Evolutionary conservation across 2,113 vertebrate species (phyloP), one percentile per base, ranked within the genome.

Genomic region (Fukomys damarensis): DNA sequence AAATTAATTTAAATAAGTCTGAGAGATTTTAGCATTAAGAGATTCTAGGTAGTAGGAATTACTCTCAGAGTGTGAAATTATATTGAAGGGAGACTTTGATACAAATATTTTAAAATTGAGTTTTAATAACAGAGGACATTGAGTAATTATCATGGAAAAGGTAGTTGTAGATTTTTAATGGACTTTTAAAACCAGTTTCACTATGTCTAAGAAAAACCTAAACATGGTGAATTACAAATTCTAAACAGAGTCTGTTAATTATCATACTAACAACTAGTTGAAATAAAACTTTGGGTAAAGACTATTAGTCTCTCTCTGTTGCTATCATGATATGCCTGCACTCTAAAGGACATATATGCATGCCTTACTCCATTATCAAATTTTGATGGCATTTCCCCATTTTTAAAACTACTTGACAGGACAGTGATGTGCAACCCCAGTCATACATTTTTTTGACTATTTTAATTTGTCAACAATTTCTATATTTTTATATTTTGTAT

Each of bases 1-100:
- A 83, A 58, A 82, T 87, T 80, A 94, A 93, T 92, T 96, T 95
- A 94, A 97, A 89, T 97, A 95, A 84, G 85, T 10, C 49, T 84
- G 81, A 94, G 41, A 59, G 30, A 66, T 87, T 96, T 98, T 43
- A 80, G 49, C 80, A 94, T 61, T 94, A 96, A 89, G 24, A 66
- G 84, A 95, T 93, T 94, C 24, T 79, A 82, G 65, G 63, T 88
- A 85, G 72, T 76, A 89, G 83, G 52, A 87, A 76, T 87, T 86
- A 92, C 59, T 94, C 49, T 80, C 20, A 95, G n/a, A 8, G 1
- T 93, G 9, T 93, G 61, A 89, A 32, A 80, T 83, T 82, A 80
- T 86, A 22, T 88, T 35, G 24, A 94, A 58, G 28, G 10, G 22
- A 95, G 6, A 66, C 41, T 93, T 93, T 90, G 56, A 83, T 82